Percentiles rank a stretch among this genome's conserved stretches.
Conservation (phyloP, 2,797 vertebrate species). For the Enteromius viviparus region DNA sequence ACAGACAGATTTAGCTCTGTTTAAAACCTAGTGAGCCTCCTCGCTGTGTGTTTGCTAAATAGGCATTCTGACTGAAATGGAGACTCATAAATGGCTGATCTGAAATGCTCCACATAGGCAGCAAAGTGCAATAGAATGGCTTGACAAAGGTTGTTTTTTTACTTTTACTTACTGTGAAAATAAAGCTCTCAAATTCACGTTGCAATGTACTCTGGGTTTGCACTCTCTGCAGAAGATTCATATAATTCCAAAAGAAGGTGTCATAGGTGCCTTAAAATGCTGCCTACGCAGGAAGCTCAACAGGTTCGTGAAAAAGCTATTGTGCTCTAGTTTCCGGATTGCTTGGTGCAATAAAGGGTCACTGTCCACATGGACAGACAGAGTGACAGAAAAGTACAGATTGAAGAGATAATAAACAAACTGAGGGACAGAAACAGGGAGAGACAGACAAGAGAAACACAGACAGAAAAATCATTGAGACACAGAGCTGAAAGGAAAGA, state of each 20-base stretch:
- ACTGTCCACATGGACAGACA: conserved; percentile 15
- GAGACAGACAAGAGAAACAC: conserved; percentile 21
- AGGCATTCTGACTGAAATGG: conserved; percentile 3
- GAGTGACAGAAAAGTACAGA: conserved; percentile 13
- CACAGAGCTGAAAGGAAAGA: conserved; percentile 70
- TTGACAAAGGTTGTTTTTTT: background rate
- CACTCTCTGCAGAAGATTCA: background rate
- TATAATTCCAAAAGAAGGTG: background rate
- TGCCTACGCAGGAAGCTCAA: background rate
- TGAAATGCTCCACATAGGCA: background rate
- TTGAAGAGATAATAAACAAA: conserved; percentile 17
- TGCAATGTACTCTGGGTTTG: background rate
- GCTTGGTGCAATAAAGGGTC: background rate
- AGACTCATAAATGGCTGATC: background rate
- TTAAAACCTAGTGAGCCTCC: conserved; percentile 26
- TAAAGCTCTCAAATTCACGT: background rate
- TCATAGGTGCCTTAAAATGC: background rate
- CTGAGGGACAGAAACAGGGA: conserved; percentile 21
- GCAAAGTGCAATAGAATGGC: background rate
- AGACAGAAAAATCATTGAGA: conserved; percentile 31
- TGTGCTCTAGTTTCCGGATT: background rate
- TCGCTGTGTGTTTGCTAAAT: background rate
- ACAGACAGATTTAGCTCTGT: conserved; percentile 15
- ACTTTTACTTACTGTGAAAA: background rate
- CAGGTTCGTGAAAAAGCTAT: background rate